phyloP scores from a whole-genome alignment of 2,797 vertebrate genomes.

The Coracias cyanogaster region DNA sequence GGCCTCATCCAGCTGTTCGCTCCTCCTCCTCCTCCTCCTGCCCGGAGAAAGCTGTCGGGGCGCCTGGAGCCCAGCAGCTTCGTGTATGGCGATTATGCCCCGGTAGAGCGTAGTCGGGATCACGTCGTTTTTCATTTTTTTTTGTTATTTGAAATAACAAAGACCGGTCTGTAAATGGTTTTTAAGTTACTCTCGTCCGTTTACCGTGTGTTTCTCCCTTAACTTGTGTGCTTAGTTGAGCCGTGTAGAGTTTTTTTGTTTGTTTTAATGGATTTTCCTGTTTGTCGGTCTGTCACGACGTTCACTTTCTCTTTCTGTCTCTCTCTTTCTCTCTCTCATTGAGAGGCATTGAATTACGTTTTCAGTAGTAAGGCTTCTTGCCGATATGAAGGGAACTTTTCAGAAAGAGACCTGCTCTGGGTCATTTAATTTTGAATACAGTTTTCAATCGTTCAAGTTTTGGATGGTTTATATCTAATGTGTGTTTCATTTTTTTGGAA shows the following conservation, averaged over 20 bases:
- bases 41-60: conserved; percentile 54
- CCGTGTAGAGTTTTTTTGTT: conserved; percentile 65
- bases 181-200: conserved; percentile 60
- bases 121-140: conserved; percentile 20
- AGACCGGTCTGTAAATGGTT: conserved; percentile 69
- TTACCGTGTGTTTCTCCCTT: conserved; percentile 52
- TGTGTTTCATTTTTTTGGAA: conserved; percentile 89
- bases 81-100: conserved; percentile 41
- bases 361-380: conserved; percentile 87
- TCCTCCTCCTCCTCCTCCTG: conserved; percentile 12
- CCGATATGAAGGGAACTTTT: conserved; percentile 89
- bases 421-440: conserved; percentile 88
- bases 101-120: conserved; percentile 41
- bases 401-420: conserved; percentile 86
- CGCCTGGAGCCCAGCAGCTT: conserved; percentile 29
- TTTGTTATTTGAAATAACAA: conserved; percentile 71
- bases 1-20: conserved; percentile 29
- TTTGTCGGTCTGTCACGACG: conserved; percentile 30
- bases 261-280: conserved; percentile 50
- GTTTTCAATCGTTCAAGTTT: conserved; percentile 88
- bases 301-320: conserved; percentile 61
- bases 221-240: conserved; percentile 53
- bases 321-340: conserved; percentile 80
- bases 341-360: conserved; percentile 84
- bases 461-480: conserved; percentile 89